Evolutionary conservation across 1,140 invertebrate genomes (phyloP), one percentile per base, ranked within the genome.

Genomic region (Papilio machaon): DNA sequence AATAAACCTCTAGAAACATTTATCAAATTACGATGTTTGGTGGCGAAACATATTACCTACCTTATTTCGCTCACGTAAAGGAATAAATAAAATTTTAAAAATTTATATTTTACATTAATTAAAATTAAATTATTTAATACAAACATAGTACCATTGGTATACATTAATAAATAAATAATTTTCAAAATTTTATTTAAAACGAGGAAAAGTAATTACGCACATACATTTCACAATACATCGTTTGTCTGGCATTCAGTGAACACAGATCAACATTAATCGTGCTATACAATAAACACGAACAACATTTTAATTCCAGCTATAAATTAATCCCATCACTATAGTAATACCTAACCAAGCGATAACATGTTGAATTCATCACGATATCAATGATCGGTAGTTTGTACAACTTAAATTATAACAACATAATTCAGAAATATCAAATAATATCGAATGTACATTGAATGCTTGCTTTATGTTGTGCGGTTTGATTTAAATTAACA

Each of bases 241-340:
- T 19, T 30, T 15, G 43, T 74, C 43, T 8, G 43, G 73, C 19
- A 46, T 47, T 74, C 73, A 74, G 13, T 49, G 47, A 52, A 70
- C 64, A 11, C 46, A 76, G 46, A 76, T 76, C n/a, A 76, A 76
- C 74, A 76, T 76, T 76, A 76, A 76, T 76, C 54, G 43, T 76
- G 47, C n/a, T 76, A 76, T 47, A 76, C 74, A 76, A 76, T 76
- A 76, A 76, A 54, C 74, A 76, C 23, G 46, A 19, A 52, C 46
- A 76, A 52, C 46, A 47, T 49, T 76, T 76, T 52, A 49, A 76
- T 76, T 76, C 74, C 74, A 49, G 47, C 74, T 23, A 49, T 76
- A 76, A 76, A 76, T 76, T 52, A 47, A 76, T 52, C 74, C 43
- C 2, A 23, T 30, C 73, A 35, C 60, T 8, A 64, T 23, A 35